Base-by-base conservation (phyloP, 2,888 invertebrate genomes). In the Cephus rjabovi region DNA sequence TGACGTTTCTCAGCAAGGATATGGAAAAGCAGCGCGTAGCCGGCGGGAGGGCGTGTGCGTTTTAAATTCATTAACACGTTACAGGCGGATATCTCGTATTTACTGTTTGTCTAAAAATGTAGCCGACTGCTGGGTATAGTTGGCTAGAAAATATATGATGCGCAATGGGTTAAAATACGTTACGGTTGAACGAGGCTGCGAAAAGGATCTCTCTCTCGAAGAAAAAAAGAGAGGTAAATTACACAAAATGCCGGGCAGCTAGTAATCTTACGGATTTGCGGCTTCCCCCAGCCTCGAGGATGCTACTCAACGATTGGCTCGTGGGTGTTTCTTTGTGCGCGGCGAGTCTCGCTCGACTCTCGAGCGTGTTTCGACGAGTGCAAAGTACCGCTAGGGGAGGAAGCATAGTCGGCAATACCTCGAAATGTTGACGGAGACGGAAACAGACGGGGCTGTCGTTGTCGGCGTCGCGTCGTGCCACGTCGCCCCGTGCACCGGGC, bases 311-410 rank as follows among this genome's bases (percentile, higher is more conserved):
- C 56, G 56, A 56, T 56, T 56, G 56, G 56, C 23, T 23, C 56
- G 56, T 56, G 56, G 56, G 56, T 56, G 56, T 56, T 56, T 56
- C 56, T 56, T 56, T 56, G 56, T 56, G 56, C 56, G 56, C 56
- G 56, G 23, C 23, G 56, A 56, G 56, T 56, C 56, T 23, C 56
- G 56, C 56, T 23, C 56, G 56, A 2, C 56, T 56, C 56, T 56
- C 56, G 23, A 56, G 56, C 56, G 23, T 56, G 56, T 56, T 56
- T 23, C 56, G 40, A 73, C 76, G 76, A 68, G 75, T 37, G 56
- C 76, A 74, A 78, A 73, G 76, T 69, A 77, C 74, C 70, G 37
- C 30, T 34, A 35, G 79, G 68, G 69, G 40, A 73, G 56, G 73
- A n/a, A 30, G 34, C n/a, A 76, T 33, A 30, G 76, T 40, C 33